A percentile compares a stretch with the other conserved stretches of the same genome.
These are phyloP conservation scores for Volucella zonaria DNA, from an alignment of 2,888 invertebrate genomes.

Conservation along the genomic window DNA sequence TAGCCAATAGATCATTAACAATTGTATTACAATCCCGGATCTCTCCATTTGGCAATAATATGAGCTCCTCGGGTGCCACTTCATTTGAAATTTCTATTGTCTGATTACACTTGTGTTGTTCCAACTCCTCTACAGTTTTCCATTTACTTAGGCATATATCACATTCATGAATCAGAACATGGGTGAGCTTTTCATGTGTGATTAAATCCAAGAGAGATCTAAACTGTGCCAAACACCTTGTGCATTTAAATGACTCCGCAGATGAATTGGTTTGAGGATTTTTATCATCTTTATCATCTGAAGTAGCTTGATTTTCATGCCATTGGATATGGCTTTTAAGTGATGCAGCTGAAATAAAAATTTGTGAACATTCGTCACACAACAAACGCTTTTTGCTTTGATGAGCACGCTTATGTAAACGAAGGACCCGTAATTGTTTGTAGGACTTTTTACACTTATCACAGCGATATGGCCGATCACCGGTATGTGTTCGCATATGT, in stretches of 20 bases:
- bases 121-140: constrained; percentile 49
- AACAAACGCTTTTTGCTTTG: background rate
- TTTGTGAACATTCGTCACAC: constrained; percentile 29
- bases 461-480: constrained; percentile 33
- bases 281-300: constrained; percentile 1
- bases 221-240: constrained; percentile 38
- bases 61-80: constrained; percentile 49
- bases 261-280: constrained; percentile 4
- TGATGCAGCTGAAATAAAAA: constrained; percentile 6
- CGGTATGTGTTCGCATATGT: constrained; percentile 29
- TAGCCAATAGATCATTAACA: constrained; percentile 45
- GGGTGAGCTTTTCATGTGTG: constrained; percentile 50
- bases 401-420: constrained; percentile 34
- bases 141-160: constrained; percentile 46
- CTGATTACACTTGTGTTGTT: constrained; percentile 46
- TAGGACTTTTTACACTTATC: constrained; percentile 47
- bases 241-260: constrained; percentile 37
- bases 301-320: constrained; percentile 21
- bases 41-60: constrained; percentile 51
- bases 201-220: constrained; percentile 37
- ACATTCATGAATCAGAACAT: constrained; percentile 41
- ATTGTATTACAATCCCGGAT: constrained; percentile 48
- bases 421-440: constrained; percentile 35
- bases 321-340: constrained; percentile 33
- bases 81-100: background rate